Conservation (phyloP, 2,888 invertebrate species). For the Dichetophora obliterata region DNA sequence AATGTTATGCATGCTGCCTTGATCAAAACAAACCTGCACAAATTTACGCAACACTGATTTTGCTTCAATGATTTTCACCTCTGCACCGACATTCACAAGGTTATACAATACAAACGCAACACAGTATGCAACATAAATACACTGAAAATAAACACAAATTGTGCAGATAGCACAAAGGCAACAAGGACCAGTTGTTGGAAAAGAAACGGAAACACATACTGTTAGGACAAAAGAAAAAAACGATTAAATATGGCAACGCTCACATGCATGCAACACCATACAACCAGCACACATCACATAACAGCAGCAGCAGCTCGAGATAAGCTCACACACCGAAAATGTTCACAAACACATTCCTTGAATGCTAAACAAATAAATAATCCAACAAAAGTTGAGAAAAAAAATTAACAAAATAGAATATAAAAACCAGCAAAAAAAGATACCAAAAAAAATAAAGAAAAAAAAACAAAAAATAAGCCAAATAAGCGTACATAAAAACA, state of each 20-base stretch:
- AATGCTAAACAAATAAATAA: too few relatives aligned
- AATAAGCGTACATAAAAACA: neutral
- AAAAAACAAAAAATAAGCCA: neutral
- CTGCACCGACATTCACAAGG: constrained; percentile 43
- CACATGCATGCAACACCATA: neutral
- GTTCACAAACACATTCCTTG: neutral
- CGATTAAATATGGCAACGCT: neutral
- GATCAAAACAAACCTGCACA: too few relatives aligned
- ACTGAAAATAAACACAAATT: neutral
- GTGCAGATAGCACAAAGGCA: neutral
- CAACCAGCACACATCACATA: neutral
- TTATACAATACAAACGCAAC: neutral
- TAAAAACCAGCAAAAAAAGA: neutral
- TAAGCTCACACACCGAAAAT: neutral
- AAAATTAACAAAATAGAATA: neutral
- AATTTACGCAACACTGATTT: constrained; percentile 4
- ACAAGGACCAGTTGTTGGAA: neutral
- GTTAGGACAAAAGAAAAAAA: neutral
- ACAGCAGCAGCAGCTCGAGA: neutral
- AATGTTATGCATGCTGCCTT: neutral
- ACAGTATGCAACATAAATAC: constrained; percentile 9
- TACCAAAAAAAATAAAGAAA: neutral
- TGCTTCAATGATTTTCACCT: constrained; percentile 37
- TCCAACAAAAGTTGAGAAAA: neutral
- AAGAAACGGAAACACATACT: neutral